Evolutionary conservation across 2,888 invertebrate genomes (phyloP).

Genomic region (Quadroppia sp.): DNA sequence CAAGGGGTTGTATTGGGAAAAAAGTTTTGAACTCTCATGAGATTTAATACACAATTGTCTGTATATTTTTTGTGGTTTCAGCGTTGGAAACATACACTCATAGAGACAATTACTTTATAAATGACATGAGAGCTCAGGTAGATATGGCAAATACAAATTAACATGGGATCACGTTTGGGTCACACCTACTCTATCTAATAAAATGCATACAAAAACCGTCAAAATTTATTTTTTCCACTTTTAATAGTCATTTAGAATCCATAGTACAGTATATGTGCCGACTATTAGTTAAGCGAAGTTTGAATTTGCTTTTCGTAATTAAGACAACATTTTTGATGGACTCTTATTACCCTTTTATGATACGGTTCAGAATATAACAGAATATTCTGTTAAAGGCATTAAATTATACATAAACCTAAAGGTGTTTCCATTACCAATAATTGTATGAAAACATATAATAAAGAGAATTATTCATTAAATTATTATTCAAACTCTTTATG

Average conservation of each 20-base stretch:
- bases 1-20: neutral
- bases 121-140: neutral
- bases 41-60: neutral
- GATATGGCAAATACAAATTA: constrained; percentile 6
- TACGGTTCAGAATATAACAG: neutral
- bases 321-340: constrained; percentile 3
- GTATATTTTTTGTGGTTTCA: neutral
- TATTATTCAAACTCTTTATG: neutral
- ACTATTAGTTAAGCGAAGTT: neutral
- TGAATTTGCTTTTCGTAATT: constrained; percentile 28
- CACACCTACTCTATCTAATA: constrained; percentile 33
- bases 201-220: constrained; percentile 31
- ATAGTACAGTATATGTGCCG: neutral
- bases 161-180: constrained; percentile 10
- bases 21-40: neutral
- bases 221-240: constrained; percentile 9
- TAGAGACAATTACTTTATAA: neutral
- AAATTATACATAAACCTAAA: constrained; percentile 6
- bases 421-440: constrained; percentile 9
- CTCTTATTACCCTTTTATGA: neutral
- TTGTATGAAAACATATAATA: neutral
- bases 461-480: neutral
- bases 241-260: constrained; percentile 18
- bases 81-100: neutral
- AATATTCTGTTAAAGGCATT: neutral